phyloP scores from a whole-genome alignment of 2,888 invertebrate genomes.

The Eupeodes luniger region DNA sequence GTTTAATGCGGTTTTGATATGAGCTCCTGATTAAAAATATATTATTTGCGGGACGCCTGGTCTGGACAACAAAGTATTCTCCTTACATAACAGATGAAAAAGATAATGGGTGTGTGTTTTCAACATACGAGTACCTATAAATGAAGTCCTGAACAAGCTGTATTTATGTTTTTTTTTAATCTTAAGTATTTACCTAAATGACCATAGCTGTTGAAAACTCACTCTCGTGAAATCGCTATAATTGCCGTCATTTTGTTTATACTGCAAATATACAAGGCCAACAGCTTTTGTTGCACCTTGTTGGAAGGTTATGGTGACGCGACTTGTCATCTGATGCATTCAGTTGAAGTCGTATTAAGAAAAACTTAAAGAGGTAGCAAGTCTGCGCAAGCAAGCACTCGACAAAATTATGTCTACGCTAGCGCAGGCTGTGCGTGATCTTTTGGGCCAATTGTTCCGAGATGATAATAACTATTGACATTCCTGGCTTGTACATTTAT shows the following conservation, averaged over 20 bases:
- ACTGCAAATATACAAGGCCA: conserved; percentile 47
- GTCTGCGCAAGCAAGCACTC: not conserved
- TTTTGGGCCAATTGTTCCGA: conserved; percentile 35
- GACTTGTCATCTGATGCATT: conserved; percentile 52
- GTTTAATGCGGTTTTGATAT: not conserved
- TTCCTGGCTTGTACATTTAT: conserved; percentile 19
- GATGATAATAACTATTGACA: conserved; percentile 48
- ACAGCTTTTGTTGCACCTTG: conserved; percentile 61
- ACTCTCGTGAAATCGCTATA: not conserved
- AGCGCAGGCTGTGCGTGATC: conserved; percentile 18
- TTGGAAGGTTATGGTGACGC: conserved; percentile 55
- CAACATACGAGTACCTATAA: not conserved
- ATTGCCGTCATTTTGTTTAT: not conserved
- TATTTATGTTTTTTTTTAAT: not conserved
- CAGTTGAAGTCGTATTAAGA: not conserved
- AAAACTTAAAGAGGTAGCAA: conserved; percentile 7
- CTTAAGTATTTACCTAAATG: not conserved
- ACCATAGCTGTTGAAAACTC: not conserved
- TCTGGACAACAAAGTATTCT: not conserved
- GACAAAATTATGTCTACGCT: not conserved
- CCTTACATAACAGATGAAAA: not conserved
- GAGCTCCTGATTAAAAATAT: conserved; percentile 4
- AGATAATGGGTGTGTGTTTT: not conserved
- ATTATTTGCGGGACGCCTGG: not conserved
- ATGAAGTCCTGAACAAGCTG: not conserved